phyloP scores from a whole-genome alignment of 2,888 invertebrate species.

The Griposia aprilina region DNA sequence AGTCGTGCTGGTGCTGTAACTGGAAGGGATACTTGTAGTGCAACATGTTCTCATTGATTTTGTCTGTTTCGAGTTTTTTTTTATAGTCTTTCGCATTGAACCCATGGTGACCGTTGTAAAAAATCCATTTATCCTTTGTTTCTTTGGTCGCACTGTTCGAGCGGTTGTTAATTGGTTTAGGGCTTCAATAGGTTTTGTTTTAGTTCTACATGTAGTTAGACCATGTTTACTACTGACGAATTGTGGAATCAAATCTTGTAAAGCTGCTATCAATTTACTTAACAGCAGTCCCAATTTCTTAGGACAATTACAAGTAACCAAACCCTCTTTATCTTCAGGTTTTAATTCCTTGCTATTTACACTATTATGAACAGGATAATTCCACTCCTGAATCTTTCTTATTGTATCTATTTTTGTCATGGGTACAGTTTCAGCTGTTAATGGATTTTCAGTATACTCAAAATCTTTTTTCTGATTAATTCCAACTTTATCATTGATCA shows the following conservation, averaged over 20 bases:
- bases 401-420: conserved; percentile 32
- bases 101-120: not conserved
- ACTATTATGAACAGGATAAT: not conserved
- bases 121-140: not conserved
- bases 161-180: not conserved
- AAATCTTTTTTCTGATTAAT: conserved; percentile 47
- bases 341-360: conserved; percentile 5
- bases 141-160: not conserved
- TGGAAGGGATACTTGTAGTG: not conserved
- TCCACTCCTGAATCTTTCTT: conserved; percentile 23
- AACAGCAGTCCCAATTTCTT: conserved; percentile 70
- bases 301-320: conserved; percentile 74
- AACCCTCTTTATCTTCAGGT: not conserved
- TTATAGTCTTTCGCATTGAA: not conserved
- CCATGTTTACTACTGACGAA: conserved; percentile 22
- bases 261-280: conserved; percentile 71
- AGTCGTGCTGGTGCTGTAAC: not conserved
- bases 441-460: conserved; percentile 63
- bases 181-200: not conserved
- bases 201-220: not conserved
- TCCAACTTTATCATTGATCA: conserved; percentile 77
- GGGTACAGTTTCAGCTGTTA: conserved; percentile 17
- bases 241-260: conserved; percentile 73
- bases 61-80: not conserved
- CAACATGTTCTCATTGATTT: not conserved